A percentile compares a stretch with the other conserved stretches of the same genome.
These are phyloP conservation scores for Anaspis maculata DNA, from an alignment of 2,888 invertebrate genomes.

Conservation along the genomic window DNA sequence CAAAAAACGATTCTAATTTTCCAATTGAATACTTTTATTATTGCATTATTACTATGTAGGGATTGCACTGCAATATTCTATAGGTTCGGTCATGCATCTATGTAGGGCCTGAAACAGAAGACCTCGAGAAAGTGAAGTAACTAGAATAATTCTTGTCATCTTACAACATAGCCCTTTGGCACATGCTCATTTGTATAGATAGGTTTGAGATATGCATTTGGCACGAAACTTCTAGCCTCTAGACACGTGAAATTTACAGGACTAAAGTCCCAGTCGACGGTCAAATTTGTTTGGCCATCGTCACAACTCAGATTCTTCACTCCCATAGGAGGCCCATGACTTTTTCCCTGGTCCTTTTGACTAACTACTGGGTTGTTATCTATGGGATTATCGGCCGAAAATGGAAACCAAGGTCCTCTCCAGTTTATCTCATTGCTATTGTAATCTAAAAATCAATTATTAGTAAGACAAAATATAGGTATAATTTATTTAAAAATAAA, in stretches of 20 bases:
- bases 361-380: conserved; percentile 5
- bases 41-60: conserved; percentile 55
- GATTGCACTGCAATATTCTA: conserved; percentile 53
- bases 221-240: conserved; percentile 40
- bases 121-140: conserved; percentile 6
- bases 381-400: neutral
- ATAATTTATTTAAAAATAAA: too few relatives aligned
- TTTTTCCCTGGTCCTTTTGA: conserved; percentile 20
- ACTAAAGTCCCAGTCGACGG: conserved; percentile 53
- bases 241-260: conserved; percentile 54
- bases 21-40: conserved; percentile 22
- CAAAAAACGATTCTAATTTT: too few relatives aligned
- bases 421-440: too few relatives aligned
- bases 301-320: conserved; percentile 49
- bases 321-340: conserved; percentile 50
- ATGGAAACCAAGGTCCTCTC: conserved; percentile 6
- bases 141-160: conserved; percentile 17
- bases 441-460: too few relatives aligned
- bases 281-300: conserved; percentile 56
- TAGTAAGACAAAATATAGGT: too few relatives aligned
- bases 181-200: conserved; percentile 47
- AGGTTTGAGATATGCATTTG: conserved; percentile 43
- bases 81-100: conserved; percentile 58
- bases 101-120: conserved; percentile 47
- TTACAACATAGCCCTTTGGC: conserved; percentile 50